phyloP scores from a whole-genome alignment of 2,797 vertebrate genomes.

The Halcyon badia region DNA sequence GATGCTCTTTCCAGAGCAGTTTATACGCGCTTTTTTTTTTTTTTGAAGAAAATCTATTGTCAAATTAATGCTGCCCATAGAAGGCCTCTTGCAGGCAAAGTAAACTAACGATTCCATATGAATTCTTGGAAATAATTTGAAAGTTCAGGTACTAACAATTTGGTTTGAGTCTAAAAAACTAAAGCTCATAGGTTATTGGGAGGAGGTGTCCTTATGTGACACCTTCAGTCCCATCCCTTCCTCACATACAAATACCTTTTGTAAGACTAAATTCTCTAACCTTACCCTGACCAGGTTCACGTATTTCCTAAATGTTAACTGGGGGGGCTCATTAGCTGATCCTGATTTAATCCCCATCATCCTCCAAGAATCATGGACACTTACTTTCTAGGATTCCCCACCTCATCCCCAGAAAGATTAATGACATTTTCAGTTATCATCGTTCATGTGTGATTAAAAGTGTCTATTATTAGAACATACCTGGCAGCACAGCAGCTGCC shows the following conservation, averaged over 20 bases:
- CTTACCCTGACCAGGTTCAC: background rate
- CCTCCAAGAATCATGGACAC: background rate
- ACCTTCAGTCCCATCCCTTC: background rate
- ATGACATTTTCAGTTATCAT: background rate
- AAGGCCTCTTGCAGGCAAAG: background rate
- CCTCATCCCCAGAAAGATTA: background rate
- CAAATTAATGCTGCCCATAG: background rate
- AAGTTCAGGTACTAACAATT: background rate
- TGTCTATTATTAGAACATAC: background rate
- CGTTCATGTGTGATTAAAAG: background rate
- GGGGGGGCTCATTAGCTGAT: background rate
- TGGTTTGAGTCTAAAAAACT: background rate
- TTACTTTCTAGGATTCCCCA: background rate
- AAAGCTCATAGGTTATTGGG: background rate
- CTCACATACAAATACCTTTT: background rate
- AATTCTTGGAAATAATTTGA: slow-evolving; percentile 1
- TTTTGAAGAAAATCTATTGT: background rate
- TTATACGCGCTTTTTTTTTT: background rate
- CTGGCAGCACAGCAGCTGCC: background rate
- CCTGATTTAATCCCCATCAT: background rate
- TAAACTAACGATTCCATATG: background rate
- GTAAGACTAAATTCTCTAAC: background rate
- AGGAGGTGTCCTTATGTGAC: background rate
- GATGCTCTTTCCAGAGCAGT: background rate
- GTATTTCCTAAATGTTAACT: background rate